Base-by-base conservation (phyloP, 2,888 invertebrate species). In the Calliphora vomitoria region DNA sequence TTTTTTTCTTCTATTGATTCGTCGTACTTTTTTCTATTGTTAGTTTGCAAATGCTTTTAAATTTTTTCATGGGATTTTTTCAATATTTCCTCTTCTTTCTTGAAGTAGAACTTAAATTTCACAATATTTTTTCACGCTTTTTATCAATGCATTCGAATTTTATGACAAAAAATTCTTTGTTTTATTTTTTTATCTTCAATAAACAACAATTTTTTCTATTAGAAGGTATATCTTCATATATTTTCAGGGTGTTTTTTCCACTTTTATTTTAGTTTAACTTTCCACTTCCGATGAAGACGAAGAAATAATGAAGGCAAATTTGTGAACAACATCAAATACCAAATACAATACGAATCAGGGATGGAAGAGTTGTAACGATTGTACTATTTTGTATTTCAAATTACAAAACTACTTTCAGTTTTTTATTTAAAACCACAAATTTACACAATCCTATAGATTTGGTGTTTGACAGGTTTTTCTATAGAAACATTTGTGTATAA, bases 281-380 rank as follows among this genome's bases (percentile, higher is more conserved):
- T 88, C 75, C 79, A 88, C 87, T 85, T 88, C 87, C 85, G 85
- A 85, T 53, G 82, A 82, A 85, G 78, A 86, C 82, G 72, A 71
- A 82, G 86, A 82, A 86, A 74, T 86, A 81, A 82, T 82, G 64
- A 82, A 76, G 85, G 71, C 50, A 82, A 85, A 64, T 76, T 53
- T 31, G 71, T 53, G 55, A 85, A 81, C 71, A 75, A 62, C 64
- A 80, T 69, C 20, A 80, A 80, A 69, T 64, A 66, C 71, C 66
- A 13, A n/a, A 53, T n/a, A 75, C 41, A 53, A 44, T 35, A 4
- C 13, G 4, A 11, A 44, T 44, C 44, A 44, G 13, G 10, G 44
- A 44, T 35, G 35, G 35, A 5, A 6, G 6, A 35, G 35, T 35
- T 35, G 35, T 6, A 4, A 35, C 6, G 6, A 4, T 35, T 4